phyloP scores from a whole-genome alignment of 2,888 invertebrate species.

The Agrotis puta region DNA sequence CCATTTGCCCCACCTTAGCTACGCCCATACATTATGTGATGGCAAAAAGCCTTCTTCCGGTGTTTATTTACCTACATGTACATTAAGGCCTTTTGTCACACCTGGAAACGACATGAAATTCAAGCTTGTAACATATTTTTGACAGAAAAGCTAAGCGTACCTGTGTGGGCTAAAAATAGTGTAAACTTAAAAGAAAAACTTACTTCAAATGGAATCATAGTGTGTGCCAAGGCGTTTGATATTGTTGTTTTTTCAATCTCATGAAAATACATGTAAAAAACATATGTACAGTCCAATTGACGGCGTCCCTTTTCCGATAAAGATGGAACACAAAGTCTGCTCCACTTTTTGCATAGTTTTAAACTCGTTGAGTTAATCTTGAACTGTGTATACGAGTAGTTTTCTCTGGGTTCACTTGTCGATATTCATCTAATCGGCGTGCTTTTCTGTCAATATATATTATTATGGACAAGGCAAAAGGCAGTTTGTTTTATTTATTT shows the following conservation, averaged over 20 bases:
- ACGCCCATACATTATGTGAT: slow-evolving; percentile 62
- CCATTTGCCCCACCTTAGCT: slow-evolving; percentile 59
- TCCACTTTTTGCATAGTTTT: neutral
- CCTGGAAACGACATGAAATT: slow-evolving; percentile 33
- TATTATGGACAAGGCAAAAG: too few relatives aligned
- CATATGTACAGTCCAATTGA: neutral
- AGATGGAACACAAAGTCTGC: neutral
- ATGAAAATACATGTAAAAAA: neutral
- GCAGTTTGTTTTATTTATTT: too few relatives aligned
- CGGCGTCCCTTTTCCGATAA: neutral
- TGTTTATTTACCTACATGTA: slow-evolving; percentile 41
- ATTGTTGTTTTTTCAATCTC: neutral
- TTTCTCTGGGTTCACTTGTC: too few relatives aligned
- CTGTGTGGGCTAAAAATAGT: neutral
- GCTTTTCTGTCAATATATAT: too few relatives aligned
- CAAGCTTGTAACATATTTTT: neutral
- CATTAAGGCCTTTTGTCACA: slow-evolving; percentile 19
- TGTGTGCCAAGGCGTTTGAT: slow-evolving; percentile 1
- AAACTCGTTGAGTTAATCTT: neutral
- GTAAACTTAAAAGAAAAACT: slow-evolving; percentile 2
- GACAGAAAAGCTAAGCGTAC: neutral
- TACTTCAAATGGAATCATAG: neutral
- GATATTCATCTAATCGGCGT: too few relatives aligned
- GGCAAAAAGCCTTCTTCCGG: slow-evolving; percentile 55
- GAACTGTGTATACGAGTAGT: too few relatives aligned